Evolutionary conservation across 2,113 vertebrate genomes (phyloP).

Genomic region (Castor canadensis): DNA sequence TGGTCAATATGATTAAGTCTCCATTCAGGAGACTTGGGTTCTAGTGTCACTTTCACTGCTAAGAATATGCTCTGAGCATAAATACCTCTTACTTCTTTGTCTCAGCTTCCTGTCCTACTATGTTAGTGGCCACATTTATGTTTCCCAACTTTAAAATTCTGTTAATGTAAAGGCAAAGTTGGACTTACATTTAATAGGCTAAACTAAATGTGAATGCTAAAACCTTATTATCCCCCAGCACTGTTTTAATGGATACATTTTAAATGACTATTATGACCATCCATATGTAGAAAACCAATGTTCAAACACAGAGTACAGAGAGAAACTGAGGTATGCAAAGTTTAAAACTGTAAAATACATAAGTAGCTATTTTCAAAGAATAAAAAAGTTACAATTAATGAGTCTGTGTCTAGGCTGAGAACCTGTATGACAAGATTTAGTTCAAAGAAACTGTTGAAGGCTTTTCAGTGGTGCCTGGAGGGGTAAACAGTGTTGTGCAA

Average conservation of each 20-base stretch:
- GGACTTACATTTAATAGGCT: background rate
- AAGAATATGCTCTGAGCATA: no score
- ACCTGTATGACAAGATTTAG: constrained; percentile 77
- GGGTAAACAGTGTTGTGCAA: constrained; percentile 63
- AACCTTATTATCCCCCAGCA: background rate
- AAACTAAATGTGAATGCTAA: background rate
- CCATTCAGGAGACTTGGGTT: background rate
- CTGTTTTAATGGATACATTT: background rate
- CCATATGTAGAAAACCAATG: background rate
- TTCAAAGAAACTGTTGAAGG: constrained; percentile 79
- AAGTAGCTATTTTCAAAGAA: constrained; percentile 49
- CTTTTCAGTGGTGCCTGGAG: constrained; percentile 78
- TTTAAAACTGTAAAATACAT: constrained; percentile 15
- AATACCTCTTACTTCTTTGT: background rate
- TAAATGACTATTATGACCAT: background rate
- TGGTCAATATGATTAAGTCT: background rate
- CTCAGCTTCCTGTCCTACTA: background rate
- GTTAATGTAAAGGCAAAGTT: background rate
- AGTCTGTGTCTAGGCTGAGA: constrained; percentile 26
- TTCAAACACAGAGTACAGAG: background rate
- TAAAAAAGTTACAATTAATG: background rate
- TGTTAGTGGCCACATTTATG: background rate
- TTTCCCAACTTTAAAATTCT: constrained; percentile 24
- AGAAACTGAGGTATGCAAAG: constrained; percentile 8
- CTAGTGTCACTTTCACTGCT: background rate